Base-by-base conservation (phyloP, 2,113 vertebrate species). In the Turdus rufiventris region DNA sequence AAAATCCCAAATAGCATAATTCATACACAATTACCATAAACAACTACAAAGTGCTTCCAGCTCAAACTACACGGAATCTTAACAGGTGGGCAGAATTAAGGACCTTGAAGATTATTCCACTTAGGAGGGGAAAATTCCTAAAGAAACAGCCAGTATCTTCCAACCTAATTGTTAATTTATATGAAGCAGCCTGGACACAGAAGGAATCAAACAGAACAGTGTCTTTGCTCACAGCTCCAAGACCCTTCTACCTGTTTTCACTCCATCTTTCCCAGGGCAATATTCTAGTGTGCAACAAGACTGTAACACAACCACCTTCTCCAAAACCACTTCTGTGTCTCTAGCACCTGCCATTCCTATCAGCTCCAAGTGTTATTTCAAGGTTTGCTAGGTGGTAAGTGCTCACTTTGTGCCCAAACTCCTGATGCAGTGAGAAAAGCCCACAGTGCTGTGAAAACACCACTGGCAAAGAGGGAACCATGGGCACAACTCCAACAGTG, bases 221-320 rank as follows among this genome's bases (percentile, higher is more conserved):
- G 68, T 28, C 34, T 78, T 21, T 47, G 71, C 72, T 56, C 67
- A 38, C 33, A 83, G 34, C 19, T 87, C 25, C 36, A 47, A 47
- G 38, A 71, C 25, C 9, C 23, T 68, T 48, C 36, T 72, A 34
- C n/a, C 33, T 19, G 6, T 74, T 65, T 54, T 51, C 56, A 61
- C 12, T 19, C 40, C n/a, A 38, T 62, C 57, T 42, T 71, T 88
- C 57, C 53, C 38, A 67, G 48, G 36, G 43, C 19, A 53, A n/a
- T 12, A 63, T 4, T 38, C 34, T 34, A 67, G 62, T 0, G 6
- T 18, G 12, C 53, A 54, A 7, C 0, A 2, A 34, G 19, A 24
- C 29, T 63, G 23, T 21, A 57, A 68, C 28, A 83, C 23, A 28
- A 29, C 38, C 67, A 34, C 34, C 11, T 33, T 50, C 43, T 66